phyloP scores from a whole-genome alignment of 2,113 vertebrate species.

The Daphoenositta chrysoptera region DNA sequence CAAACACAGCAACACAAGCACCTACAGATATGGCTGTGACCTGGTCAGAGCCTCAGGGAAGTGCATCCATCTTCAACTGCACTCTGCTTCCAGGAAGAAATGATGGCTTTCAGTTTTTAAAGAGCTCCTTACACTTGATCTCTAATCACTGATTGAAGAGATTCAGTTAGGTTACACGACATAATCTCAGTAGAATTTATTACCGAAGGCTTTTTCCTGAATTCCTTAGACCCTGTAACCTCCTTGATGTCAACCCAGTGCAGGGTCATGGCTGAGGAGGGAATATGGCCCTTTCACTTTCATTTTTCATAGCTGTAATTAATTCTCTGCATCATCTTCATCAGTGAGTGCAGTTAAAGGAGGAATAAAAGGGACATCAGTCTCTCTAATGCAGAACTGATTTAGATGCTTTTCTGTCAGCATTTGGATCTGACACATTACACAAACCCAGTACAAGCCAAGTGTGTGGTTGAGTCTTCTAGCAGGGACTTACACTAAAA shows the following conservation, averaged over 20 bases:
- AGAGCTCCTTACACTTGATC: neutral
- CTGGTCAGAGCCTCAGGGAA: neutral
- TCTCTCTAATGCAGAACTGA: constrained; percentile 3
- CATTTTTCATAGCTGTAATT: constrained; percentile 29
- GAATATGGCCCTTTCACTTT: neutral
- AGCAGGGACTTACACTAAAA: neutral
- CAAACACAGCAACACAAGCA: neutral
- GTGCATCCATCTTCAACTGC: neutral
- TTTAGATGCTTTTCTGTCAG: neutral
- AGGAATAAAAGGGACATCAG: constrained; percentile 1
- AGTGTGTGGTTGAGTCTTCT: neutral
- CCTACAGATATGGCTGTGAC: neutral
- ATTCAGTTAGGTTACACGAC: neutral
- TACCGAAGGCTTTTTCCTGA: neutral
- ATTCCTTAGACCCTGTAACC: constrained; percentile 1
- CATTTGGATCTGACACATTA: neutral
- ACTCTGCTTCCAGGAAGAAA: neutral
- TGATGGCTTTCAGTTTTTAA: neutral
- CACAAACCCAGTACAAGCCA: neutral
- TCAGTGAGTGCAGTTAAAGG: neutral
- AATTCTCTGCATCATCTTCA: constrained; percentile 22
- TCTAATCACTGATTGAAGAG: neutral
- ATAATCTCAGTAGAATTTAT: constrained; percentile 33
- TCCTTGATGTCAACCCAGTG: neutral
- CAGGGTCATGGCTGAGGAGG: neutral